Conservation (phyloP, 2,888 invertebrate species). For the Conops quadrifasciatus region DNA sequence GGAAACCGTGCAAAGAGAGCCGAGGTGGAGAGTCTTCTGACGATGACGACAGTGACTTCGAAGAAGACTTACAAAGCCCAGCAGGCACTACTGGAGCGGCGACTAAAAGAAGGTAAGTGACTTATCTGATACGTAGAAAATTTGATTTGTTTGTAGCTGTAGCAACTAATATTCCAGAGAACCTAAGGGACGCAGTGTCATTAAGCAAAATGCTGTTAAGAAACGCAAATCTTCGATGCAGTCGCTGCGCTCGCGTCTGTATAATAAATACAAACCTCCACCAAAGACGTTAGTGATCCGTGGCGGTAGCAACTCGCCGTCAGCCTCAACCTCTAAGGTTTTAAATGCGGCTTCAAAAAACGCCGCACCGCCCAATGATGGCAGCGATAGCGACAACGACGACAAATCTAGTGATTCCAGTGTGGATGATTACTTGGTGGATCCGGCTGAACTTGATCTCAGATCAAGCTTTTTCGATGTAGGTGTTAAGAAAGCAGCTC, state of each 20-base stretch:
- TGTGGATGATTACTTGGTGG: constrained; percentile 68
- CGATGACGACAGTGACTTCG: constrained; percentile 62
- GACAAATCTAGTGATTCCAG: constrained; percentile 59
- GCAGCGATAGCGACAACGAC: constrained; percentile 43
- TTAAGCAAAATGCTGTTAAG: constrained; percentile 51
- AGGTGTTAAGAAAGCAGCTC: constrained; percentile 3
- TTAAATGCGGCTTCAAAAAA: constrained; percentile 56
- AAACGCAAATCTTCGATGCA: constrained; percentile 55
- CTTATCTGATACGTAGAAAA: background rate
- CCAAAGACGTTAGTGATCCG: constrained; percentile 55
- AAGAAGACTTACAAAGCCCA: constrained; percentile 46
- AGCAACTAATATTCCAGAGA: constrained; percentile 34
- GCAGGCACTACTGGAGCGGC: constrained; percentile 40
- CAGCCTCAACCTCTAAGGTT: constrained; percentile 50
- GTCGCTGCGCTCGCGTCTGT: constrained; percentile 56
- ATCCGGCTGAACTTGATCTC: constrained; percentile 68
- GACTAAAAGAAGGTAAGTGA: constrained; percentile 13
- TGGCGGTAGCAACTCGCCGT: constrained; percentile 52
- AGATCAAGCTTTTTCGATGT: constrained; percentile 68
- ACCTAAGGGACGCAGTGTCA: constrained; percentile 41
- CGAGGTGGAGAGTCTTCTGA: constrained; percentile 61
- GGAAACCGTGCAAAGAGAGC: constrained; percentile 57
- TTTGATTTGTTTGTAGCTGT: background rate
- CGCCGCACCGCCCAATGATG: constrained; percentile 58
- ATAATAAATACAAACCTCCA: constrained; percentile 60